A percentile compares a stretch with the other conserved stretches of the same genome.
phyloP scores from a whole-genome alignment of 30 jellyfish, hydroid and myxozoan genomes.

The Aurelia sp. region DNA sequence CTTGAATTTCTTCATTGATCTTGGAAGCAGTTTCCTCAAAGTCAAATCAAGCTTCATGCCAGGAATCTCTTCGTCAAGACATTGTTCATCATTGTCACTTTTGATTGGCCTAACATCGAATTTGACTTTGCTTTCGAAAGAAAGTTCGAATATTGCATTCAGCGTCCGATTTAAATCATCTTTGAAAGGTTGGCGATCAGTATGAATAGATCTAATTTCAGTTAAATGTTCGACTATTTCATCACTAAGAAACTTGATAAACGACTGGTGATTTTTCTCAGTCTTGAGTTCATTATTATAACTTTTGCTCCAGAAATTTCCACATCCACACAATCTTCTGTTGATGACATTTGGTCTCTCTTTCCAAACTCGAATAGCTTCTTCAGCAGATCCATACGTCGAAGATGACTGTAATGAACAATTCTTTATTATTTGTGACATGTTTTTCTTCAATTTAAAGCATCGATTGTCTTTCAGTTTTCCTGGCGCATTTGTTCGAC shows the following conservation, averaged over 20 bases:
- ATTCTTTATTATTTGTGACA: neutral
- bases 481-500: too few species aligned
- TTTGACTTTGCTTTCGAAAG: neutral
- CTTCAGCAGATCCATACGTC: conserved; percentile 38
- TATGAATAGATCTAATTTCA: too few species aligned
- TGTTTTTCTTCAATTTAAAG: neutral
- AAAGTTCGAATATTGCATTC: neutral
- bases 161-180: neutral
- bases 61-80: neutral
- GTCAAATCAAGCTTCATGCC: neutral
- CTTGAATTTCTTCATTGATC: conserved; percentile 59
- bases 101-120: neutral
- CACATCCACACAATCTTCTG: conserved; percentile 87
- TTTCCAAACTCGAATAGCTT: conserved; percentile 85
- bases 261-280: neutral
- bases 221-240: neutral
- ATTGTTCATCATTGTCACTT: neutral
- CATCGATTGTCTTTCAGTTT: too few species aligned
- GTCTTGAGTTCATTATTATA: too few species aligned
- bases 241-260: neutral
- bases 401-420: conserved; percentile 16
- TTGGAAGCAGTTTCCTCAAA: conserved; percentile 71
- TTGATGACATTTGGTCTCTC: conserved; percentile 85
- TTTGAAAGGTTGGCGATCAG: neutral
- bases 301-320: conserved; percentile 17